Conservation (phyloP, 2,888 invertebrate species). For the Muscina levida region DNA sequence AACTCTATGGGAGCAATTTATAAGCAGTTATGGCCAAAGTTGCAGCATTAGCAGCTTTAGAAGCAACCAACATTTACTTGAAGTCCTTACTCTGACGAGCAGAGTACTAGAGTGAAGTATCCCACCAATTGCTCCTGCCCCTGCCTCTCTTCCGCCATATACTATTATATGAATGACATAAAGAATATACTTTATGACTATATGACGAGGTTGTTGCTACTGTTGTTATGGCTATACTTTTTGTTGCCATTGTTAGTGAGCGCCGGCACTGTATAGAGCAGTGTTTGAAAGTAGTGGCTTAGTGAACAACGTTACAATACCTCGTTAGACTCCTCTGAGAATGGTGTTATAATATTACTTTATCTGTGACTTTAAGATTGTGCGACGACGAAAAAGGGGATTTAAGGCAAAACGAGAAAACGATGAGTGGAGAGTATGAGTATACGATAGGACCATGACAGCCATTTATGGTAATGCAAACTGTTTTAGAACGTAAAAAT, state of each 20-base stretch:
- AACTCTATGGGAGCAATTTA: conserved; percentile 35
- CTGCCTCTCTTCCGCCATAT: too few species aligned
- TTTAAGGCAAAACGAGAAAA: not conserved
- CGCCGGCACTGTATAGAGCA: too few species aligned
- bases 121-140: not conserved
- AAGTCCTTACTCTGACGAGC: too few species aligned
- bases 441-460: conserved; percentile 32
- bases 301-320: conserved; percentile 14
- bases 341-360: conserved; percentile 27
- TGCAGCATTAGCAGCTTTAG: conserved; percentile 1
- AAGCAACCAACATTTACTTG: not conserved
- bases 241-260: conserved; percentile 10
- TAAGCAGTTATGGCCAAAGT: conserved; percentile 25
- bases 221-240: not conserved
- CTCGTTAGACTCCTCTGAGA: conserved; percentile 11
- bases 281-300: not conserved
- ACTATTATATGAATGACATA: conserved; percentile 37
- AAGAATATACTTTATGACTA: conserved; percentile 31
- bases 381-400: not conserved
- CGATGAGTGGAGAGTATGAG: not conserved
- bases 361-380: conserved; percentile 7
- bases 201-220: not conserved
- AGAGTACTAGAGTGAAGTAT: not conserved
- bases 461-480: conserved; percentile 52
- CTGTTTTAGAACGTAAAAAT: conserved; percentile 37